Base-by-base conservation (phyloP, 2,113 vertebrate species). In the Sclerurus mexicanus region DNA sequence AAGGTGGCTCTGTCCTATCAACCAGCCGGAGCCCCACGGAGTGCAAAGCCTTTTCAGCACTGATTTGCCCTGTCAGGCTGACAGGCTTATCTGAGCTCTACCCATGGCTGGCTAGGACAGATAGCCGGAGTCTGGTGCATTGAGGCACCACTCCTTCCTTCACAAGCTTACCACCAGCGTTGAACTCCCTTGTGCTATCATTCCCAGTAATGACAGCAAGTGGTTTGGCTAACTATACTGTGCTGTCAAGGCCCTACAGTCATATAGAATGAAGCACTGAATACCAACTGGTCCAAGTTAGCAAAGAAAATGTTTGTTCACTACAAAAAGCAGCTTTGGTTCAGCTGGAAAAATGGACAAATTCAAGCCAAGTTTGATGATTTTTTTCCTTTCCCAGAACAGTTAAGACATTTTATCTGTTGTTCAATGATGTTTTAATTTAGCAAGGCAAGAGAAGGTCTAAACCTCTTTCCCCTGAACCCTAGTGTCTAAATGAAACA, bases 51-150 rank as follows among this genome's bases (percentile, higher is more conserved):
- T 93, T 95, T 93, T 94, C 95, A 95, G 93, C 88, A 68, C 85
- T 95, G 94, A 95, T 96, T 94, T 87, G 44, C 39, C 60, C 53
- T 89, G 91, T 95, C 93, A 96, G 93, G 84, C 62, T 96, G 94
- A 97, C 78, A 85, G 71, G 66, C 72, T 97, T 97, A 94, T 97
- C 97, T 90, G 80, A 62, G 82, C 76, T 74, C 55, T 95, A 83
- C 69, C 56, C 69, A 74, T 25, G 69, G 84, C 86, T 97, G 82
- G 62, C 86, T 37, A 62, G 90, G 62, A 91, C 52, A 92, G 94
- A 96, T 96, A 97, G 50, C 64, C 12, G 31, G 35, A 49, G 50
- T 76, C 77, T 16, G n/a, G 77, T 19, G 28, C 42, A 37, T 14
- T 79, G 55, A 91, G 72, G 69, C 62, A 79, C 76, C 9, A 7